Conservation (phyloP, 2,113 vertebrate genomes). For the Oxyruncus cristatus region DNA sequence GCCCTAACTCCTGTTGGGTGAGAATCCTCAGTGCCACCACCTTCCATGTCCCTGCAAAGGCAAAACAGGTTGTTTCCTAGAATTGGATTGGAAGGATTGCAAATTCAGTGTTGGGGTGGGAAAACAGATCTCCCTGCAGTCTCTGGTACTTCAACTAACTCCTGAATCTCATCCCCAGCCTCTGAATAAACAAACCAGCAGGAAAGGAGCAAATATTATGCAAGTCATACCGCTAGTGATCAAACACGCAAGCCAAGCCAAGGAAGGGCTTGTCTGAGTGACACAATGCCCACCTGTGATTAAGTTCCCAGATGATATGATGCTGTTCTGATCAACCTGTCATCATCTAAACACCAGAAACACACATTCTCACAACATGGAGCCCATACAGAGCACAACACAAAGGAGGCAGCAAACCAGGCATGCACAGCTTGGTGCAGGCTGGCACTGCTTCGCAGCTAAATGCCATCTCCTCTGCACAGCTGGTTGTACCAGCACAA, state of each 20-base stretch:
- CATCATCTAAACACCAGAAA: neutral
- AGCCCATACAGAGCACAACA: rapidly evolving
- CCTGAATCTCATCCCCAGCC: neutral
- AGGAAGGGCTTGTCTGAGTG: neutral
- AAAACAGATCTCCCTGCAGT: neutral
- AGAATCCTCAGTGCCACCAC: neutral
- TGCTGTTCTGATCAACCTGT: neutral
- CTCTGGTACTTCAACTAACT: neutral
- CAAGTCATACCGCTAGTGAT: neutral
- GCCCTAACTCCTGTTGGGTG: neutral
- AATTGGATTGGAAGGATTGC: neutral
- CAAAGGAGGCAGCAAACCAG: neutral
- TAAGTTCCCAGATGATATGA: neutral
- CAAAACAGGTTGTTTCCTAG: neutral
- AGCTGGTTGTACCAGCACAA: neutral
- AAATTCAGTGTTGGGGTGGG: neutral
- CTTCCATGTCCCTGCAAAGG: neutral
- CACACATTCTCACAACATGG: neutral
- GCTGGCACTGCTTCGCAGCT: neutral
- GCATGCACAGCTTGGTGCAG: neutral
- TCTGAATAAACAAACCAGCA: neutral
- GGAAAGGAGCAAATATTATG: neutral
- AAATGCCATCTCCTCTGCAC: neutral
- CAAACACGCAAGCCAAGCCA: rapidly evolving
- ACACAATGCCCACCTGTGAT: neutral